Percentiles rank a stretch among this genome's conserved stretches.
Evolutionary conservation across 2,888 invertebrate genomes (phyloP).

Genomic region (Ischnus inquisitorius): DNA sequence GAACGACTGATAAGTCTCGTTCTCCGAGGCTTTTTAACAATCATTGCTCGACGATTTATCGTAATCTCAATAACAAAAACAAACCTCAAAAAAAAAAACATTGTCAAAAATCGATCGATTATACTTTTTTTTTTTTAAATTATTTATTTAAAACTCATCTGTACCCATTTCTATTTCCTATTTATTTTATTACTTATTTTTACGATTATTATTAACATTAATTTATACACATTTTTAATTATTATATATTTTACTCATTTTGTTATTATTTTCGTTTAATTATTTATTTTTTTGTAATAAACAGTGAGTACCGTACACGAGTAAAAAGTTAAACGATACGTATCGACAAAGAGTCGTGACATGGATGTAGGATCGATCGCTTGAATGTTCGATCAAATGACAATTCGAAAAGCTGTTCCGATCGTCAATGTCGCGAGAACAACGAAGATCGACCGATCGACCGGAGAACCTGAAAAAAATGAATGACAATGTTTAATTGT

Average conservation of each 20-base stretch:
- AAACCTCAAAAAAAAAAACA: too few species aligned
- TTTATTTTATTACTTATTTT: too few species aligned
- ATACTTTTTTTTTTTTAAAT: not conserved
- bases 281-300: not conserved
- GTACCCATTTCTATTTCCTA: too few species aligned
- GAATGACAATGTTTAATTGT: not conserved
- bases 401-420: constrained; percentile 18
- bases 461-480: constrained; percentile 45
- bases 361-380: not conserved
- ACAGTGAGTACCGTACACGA: constrained; percentile 2
- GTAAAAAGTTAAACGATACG: constrained; percentile 2
- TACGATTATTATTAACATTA: too few species aligned
- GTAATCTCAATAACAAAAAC: not conserved
- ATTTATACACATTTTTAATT: too few species aligned
- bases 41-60: not conserved
- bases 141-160: not conserved
- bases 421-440: constrained; percentile 22
- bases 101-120: too few species aligned
- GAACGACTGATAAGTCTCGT: not conserved
- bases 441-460: constrained; percentile 32
- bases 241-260: too few species aligned
- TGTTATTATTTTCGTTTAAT: too few species aligned
- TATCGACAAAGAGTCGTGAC: constrained; percentile 22
- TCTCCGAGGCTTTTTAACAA: not conserved
- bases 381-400: constrained; percentile 23